A percentile compares a stretch with the other conserved stretches of the same genome.
Evolutionary conservation across 2,888 invertebrate genomes (phyloP).

Genomic region (Cylloceria caligata): DNA sequence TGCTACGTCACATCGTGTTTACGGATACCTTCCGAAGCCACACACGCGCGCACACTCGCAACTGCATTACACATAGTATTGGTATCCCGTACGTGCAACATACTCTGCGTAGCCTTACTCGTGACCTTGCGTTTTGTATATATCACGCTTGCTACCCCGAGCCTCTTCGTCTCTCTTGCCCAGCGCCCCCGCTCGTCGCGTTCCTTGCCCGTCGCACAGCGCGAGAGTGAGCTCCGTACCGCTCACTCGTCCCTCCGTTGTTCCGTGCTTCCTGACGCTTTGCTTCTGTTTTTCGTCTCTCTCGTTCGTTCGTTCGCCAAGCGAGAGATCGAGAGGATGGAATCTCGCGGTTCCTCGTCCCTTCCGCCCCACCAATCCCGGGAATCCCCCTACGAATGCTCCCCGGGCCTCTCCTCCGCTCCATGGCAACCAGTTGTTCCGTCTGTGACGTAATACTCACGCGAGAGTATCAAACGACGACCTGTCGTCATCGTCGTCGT

Average conservation of each 20-base stretch:
- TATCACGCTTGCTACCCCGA: slow-evolving; percentile 69
- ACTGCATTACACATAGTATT: slow-evolving; percentile 25
- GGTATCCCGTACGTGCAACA: slow-evolving; percentile 68
- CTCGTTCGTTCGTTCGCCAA: slow-evolving; percentile 43
- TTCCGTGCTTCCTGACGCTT: slow-evolving; percentile 64
- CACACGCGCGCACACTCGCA: slow-evolving; percentile 37
- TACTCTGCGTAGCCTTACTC: slow-evolving; percentile 78
- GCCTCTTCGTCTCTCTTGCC: slow-evolving; percentile 38
- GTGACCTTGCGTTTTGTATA: slow-evolving; percentile 83
- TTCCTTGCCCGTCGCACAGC: slow-evolving; percentile 63
- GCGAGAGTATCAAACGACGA: slow-evolving; percentile 76
- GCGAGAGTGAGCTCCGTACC: slow-evolving; percentile 49
- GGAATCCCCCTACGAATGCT: slow-evolving; percentile 81
- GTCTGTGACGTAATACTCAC: slow-evolving; percentile 78
- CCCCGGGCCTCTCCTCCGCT: slow-evolving; percentile 35
- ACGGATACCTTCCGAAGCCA: slow-evolving; percentile 75
- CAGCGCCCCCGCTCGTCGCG: slow-evolving; percentile 48
- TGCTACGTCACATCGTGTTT: slow-evolving; percentile 82
- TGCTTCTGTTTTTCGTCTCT: slow-evolving; percentile 62
- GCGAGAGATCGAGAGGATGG: slow-evolving; percentile 68
- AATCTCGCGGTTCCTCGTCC: slow-evolving; percentile 79
- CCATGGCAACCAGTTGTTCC: slow-evolving; percentile 85
- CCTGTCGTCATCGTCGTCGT: slow-evolving; percentile 76
- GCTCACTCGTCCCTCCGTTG: slow-evolving; percentile 52
- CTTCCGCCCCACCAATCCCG: slow-evolving; percentile 85